phyloP scores from a whole-genome alignment of 2,888 invertebrate species.

The Caenorhabditis uteleia region DNA sequence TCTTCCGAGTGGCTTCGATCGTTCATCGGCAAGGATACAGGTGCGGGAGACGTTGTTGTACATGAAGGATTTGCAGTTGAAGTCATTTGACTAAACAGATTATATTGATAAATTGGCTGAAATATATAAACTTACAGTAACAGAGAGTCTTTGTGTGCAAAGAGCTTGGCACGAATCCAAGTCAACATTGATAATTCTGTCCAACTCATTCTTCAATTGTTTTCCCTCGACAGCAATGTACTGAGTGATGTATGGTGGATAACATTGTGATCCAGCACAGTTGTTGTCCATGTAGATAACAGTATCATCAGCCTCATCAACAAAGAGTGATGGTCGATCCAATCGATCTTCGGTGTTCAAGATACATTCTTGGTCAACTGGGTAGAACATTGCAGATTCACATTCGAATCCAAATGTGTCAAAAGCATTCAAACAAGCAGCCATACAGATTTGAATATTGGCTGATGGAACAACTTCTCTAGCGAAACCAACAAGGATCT shows the following conservation, averaged over 20 bases:
- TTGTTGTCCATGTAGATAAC: conserved; percentile 70
- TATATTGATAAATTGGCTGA: not conserved
- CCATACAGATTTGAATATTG: conserved; percentile 62
- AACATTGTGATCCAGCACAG: conserved; percentile 69
- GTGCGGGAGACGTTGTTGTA: conserved; percentile 63
- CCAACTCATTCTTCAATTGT: conserved; percentile 63
- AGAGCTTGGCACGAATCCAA: conserved; percentile 64
- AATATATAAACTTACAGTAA: conserved; percentile 45
- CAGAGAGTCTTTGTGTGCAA: conserved; percentile 66
- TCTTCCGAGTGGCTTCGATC: conserved; percentile 67
- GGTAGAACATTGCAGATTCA: conserved; percentile 69
- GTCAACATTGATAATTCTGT: conserved; percentile 63
- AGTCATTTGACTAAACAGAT: conserved; percentile 58
- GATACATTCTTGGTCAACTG: conserved; percentile 68
- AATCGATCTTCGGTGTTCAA: conserved; percentile 69
- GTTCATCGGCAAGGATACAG: conserved; percentile 67
- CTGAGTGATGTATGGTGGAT: conserved; percentile 68
- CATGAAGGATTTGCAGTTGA: conserved; percentile 70
- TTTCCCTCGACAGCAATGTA: conserved; percentile 67
- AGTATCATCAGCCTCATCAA: conserved; percentile 67
- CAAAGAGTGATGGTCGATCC: conserved; percentile 68
- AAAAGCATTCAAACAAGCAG: conserved; percentile 67
- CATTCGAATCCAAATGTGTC: conserved; percentile 69
- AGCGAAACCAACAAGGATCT: conserved; percentile 69
- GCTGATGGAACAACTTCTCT: conserved; percentile 67